Percentiles rank a stretch among this genome's conserved stretches.
phyloP scores from a whole-genome alignment of 1,140 invertebrate genomes.

The Wasmannia auropunctata region DNA sequence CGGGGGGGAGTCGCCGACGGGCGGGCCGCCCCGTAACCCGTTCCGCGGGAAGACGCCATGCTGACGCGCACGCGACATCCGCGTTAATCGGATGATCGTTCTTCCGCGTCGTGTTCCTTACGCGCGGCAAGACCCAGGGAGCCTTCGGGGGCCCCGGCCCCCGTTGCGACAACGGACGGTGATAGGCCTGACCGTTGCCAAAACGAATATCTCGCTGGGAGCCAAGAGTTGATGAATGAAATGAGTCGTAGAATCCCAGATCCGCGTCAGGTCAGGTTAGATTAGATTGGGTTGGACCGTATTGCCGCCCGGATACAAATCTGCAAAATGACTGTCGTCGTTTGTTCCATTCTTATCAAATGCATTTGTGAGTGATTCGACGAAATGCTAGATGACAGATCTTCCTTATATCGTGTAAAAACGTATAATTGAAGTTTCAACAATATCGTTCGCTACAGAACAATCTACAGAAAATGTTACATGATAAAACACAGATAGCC shows the following conservation, averaged over 20 bases:
- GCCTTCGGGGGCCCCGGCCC: not conserved
- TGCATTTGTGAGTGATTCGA: not conserved
- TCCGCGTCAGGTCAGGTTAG: not conserved
- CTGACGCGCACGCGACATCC: slow-evolving; percentile 61
- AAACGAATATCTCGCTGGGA: not conserved
- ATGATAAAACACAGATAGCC: not conserved
- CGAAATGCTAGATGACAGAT: not conserved
- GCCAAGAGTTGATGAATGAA: not conserved
- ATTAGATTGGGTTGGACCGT: not conserved
- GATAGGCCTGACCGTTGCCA: not conserved
- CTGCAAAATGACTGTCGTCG: not conserved
- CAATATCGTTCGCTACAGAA: not conserved
- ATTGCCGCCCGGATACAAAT: not conserved
- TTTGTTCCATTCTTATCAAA: not conserved
- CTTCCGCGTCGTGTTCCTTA: slow-evolving; percentile 19
- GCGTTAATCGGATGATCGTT: slow-evolving; percentile 58
- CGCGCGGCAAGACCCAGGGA: not conserved
- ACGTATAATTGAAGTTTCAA: not conserved
- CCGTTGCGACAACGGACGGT: not conserved
- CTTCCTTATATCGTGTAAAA: not conserved
- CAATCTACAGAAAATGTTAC: not conserved
- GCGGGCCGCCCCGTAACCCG: slow-evolving; percentile 13
- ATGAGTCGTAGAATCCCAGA: not conserved
- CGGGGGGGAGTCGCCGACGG: not conserved
- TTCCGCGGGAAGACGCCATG: slow-evolving; percentile 56